These are phyloP conservation scores for Clupea harengus DNA, from an alignment of 2,113 vertebrate genomes.

Conservation along the genomic window DNA sequence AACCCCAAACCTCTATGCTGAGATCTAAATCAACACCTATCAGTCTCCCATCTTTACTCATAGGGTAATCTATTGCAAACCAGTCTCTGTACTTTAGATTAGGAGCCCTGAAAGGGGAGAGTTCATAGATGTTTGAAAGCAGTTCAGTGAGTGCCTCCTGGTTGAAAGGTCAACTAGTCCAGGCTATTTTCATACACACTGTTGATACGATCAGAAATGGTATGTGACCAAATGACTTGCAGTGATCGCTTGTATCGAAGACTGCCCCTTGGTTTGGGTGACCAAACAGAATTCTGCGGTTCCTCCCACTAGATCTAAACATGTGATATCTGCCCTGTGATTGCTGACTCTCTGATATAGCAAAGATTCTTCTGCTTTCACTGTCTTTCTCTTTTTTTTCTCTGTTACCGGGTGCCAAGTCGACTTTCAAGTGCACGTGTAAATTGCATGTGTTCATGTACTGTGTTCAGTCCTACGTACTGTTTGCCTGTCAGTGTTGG, in stretches of 20 bases:
- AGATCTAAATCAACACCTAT: background rate
- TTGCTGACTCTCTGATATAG: background rate
- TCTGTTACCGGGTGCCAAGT: background rate
- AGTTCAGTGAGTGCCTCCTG: background rate
- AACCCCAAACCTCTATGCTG: background rate
- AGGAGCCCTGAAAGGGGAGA: background rate
- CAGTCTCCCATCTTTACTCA: background rate
- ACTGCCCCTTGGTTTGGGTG: background rate
- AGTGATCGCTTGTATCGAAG: background rate
- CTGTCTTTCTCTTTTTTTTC: conserved; percentile 10
- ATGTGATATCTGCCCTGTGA: background rate
- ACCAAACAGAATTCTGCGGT: background rate
- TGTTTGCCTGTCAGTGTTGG: background rate
- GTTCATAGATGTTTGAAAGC: background rate
- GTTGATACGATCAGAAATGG: background rate
- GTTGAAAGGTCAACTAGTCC: background rate
- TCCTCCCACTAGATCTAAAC: background rate
- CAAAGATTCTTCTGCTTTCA: background rate
- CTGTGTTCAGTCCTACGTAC: background rate
- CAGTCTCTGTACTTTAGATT: conserved; percentile 44
- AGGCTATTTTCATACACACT: background rate
- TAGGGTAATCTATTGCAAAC: conserved; percentile 62
- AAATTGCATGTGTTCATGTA: background rate
- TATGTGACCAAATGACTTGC: background rate
- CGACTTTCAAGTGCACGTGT: background rate